phyloP scores from a whole-genome alignment of 2,113 vertebrate species.

The Genyomyrus donnyi region DNA sequence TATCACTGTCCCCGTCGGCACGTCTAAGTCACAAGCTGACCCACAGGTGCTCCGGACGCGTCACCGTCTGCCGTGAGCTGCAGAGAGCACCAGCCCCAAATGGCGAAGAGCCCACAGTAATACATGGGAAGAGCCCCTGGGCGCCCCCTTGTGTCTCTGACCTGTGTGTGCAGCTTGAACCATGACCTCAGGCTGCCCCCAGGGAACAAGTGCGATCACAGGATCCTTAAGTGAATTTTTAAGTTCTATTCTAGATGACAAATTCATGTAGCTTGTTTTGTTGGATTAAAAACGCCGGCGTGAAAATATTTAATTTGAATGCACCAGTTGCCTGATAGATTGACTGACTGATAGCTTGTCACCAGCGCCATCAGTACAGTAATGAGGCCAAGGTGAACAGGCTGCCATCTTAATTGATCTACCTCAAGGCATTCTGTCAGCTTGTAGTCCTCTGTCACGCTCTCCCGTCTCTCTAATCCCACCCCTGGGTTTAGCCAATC shows the following conservation, averaged over 20 bases:
- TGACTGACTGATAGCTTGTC: background rate
- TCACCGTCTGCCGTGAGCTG: background rate
- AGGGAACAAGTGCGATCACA: background rate
- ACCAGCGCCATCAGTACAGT: background rate
- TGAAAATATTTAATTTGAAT: background rate
- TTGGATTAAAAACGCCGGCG: background rate
- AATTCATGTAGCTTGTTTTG: background rate
- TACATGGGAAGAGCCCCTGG: background rate
- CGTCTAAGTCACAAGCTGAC: background rate
- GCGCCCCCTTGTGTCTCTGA: background rate
- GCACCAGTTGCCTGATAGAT: background rate
- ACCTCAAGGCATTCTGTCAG: conserved; percentile 12
- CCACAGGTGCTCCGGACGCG: background rate
- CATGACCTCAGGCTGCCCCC: background rate
- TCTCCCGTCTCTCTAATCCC: conserved; percentile 10
- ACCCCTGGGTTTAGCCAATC: conserved; percentile 31
- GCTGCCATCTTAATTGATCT: conserved; percentile 23
- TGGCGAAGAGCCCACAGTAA: background rate
- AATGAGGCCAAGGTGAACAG: background rate
- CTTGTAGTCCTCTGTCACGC: background rate
- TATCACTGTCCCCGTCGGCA: background rate
- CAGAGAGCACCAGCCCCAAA: background rate
- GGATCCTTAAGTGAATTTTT: background rate
- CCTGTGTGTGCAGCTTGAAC: background rate
- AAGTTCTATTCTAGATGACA: background rate